phyloP scores from a whole-genome alignment of 2,113 vertebrate species.

The Hystrix cristata region DNA sequence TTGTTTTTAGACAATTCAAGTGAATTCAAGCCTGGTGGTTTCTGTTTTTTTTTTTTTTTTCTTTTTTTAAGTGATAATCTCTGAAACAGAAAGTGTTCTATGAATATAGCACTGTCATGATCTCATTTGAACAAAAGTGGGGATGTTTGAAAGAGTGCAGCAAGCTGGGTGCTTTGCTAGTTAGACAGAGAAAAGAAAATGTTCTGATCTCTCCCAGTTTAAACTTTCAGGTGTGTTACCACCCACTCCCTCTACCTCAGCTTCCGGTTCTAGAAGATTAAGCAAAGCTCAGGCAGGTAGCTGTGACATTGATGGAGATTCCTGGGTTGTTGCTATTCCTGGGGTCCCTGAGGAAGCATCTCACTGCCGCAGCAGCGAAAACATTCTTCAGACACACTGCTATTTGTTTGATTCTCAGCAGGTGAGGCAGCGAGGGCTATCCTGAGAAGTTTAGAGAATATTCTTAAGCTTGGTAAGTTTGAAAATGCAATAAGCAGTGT shows the following conservation, averaged over 20 bases:
- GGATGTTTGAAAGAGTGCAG: not conserved
- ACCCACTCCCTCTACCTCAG: slow-evolving; percentile 17
- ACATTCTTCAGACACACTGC: slow-evolving; percentile 35
- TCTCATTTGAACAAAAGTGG: not conserved
- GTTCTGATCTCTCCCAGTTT: slow-evolving; percentile 64
- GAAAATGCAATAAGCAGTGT: slow-evolving; percentile 56
- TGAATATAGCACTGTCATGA: not conserved
- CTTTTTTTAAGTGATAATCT: slow-evolving; percentile 13
- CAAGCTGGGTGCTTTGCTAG: not conserved
- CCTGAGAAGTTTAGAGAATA: slow-evolving; percentile 56
- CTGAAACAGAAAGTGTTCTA: slow-evolving; percentile 50
- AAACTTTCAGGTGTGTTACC: slow-evolving; percentile 65
- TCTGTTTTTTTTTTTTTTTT: not conserved
- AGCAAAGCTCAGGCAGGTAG: slow-evolving; percentile 76
- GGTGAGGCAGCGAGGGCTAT: slow-evolving; percentile 58
- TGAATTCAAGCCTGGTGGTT: slow-evolving; percentile 45
- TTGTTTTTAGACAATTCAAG: slow-evolving; percentile 70
- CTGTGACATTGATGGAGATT: slow-evolving; percentile 50
- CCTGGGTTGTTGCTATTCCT: slow-evolving; percentile 68
- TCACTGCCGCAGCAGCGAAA: slow-evolving; percentile 27
- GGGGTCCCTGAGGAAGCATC: slow-evolving; percentile 62
- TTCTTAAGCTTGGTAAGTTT: slow-evolving; percentile 57
- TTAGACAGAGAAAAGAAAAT: slow-evolving; percentile 38
- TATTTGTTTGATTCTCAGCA: slow-evolving; percentile 65
- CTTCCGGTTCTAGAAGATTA: slow-evolving; percentile 79